These are phyloP conservation scores for Etheostoma cragini DNA, from an alignment of 2,113 vertebrate genomes.

Conservation along the genomic window DNA sequence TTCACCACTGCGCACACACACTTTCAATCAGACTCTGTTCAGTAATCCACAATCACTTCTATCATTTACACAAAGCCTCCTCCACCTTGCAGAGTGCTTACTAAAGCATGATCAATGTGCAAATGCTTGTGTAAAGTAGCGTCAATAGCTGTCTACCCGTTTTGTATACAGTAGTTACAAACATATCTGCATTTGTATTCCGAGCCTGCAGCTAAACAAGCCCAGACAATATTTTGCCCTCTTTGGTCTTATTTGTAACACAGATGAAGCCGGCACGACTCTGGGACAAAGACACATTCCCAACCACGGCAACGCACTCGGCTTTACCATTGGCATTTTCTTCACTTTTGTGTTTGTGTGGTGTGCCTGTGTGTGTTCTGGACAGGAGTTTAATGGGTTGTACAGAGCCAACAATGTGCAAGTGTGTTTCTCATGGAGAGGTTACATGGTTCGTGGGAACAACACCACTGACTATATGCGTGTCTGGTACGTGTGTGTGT, in stretches of 20 bases:
- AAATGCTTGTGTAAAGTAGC: constrained; percentile 37
- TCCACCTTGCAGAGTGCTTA: constrained; percentile 16
- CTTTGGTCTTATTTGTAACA: constrained; percentile 57
- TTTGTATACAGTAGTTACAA: constrained; percentile 29
- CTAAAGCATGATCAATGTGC: constrained; percentile 44
- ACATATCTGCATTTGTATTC: constrained; percentile 58
- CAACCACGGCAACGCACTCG: constrained; percentile 31
- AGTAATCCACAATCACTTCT: constrained; percentile 29
- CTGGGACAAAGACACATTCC: constrained; percentile 31
- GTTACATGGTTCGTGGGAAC: constrained; percentile 68
- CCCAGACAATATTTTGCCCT: constrained; percentile 56
- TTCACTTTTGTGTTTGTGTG: constrained; percentile 11
- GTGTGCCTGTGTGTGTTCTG: constrained; percentile 10
- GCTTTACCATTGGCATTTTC: constrained; percentile 34
- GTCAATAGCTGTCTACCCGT: constrained; percentile 22
- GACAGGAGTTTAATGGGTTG: constrained; percentile 61
- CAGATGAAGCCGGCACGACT: constrained; percentile 29
- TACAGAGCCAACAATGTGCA: constrained; percentile 41
- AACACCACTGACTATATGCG: constrained; percentile 41
- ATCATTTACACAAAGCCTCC: constrained; percentile 43
- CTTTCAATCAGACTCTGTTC: constrained; percentile 28
- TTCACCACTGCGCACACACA: not conserved
- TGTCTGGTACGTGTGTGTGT: constrained; percentile 28
- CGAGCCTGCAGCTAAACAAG: constrained; percentile 31
- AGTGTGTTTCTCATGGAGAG: constrained; percentile 57